phyloP scores from a whole-genome alignment of 2,113 vertebrate genomes.

The Anguilla japonica region DNA sequence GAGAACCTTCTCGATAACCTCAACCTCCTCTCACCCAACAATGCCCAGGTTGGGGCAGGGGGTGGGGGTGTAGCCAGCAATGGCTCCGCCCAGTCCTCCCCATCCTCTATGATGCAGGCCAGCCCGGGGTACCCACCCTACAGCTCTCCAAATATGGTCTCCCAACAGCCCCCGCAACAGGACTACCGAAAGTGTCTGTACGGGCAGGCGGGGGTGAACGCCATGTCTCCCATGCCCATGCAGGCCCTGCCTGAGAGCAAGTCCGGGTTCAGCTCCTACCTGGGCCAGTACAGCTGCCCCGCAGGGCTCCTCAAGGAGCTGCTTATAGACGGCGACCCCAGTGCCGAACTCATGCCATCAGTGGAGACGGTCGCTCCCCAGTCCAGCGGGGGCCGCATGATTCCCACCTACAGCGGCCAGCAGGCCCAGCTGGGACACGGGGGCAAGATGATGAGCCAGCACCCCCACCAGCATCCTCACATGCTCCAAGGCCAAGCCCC shows the following conservation, averaged over 20 bases:
- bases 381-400: constrained; percentile 51
- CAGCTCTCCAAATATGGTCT: constrained; percentile 72
- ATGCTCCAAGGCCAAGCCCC: constrained; percentile 73
- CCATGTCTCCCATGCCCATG: constrained; percentile 79
- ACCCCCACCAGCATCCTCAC: constrained; percentile 63
- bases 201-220: constrained; percentile 76
- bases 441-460: constrained; percentile 76
- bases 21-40: constrained; percentile 87
- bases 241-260: constrained; percentile 82
- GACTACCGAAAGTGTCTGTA: constrained; percentile 87
- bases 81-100: constrained; percentile 79
- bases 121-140: constrained; percentile 76
- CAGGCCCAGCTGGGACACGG: constrained; percentile 59
- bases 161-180: constrained; percentile 63
- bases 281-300: constrained; percentile 80
- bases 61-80: constrained; percentile 34
- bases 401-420: constrained; percentile 53
- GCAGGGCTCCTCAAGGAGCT: constrained; percentile 90
- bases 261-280: constrained; percentile 71
- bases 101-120: constrained; percentile 82
- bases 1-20: constrained; percentile 93
- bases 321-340: constrained; percentile 80
- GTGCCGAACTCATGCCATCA: constrained; percentile 75
- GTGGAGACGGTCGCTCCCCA: constrained; percentile 78
- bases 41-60: constrained; percentile 55